Percentiles rank a stretch among this genome's conserved stretches.
Evolutionary conservation across 2,888 invertebrate species (phyloP).

Genomic region (Phasia obesa): DNA sequence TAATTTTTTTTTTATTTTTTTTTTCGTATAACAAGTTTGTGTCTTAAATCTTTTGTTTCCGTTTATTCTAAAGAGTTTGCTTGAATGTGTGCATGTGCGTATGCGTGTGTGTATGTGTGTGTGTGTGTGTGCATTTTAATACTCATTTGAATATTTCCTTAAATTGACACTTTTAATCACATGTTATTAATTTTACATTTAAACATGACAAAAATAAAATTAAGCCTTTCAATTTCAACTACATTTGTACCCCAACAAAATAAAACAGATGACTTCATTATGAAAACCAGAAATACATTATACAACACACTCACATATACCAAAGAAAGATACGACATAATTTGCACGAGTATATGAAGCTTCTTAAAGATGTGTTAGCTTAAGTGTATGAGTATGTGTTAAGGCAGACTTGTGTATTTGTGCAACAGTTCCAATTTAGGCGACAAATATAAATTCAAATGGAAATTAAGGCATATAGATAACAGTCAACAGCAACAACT

Average conservation of each 20-base stretch:
- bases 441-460: constrained; percentile 73
- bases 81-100: background rate
- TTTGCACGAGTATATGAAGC: background rate
- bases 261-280: constrained; percentile 70
- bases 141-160: constrained; percentile 68
- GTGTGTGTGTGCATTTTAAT: constrained; percentile 35
- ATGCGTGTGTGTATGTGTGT: constrained; percentile 42
- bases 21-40: constrained; percentile 50
- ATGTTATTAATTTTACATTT: constrained; percentile 71
- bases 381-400: background rate
- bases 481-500: constrained; percentile 53
- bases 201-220: constrained; percentile 55
- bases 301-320: background rate
- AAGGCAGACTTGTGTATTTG: constrained; percentile 32
- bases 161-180: constrained; percentile 71
- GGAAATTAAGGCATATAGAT: constrained; percentile 70
- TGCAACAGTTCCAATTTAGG: constrained; percentile 73
- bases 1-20: background rate
- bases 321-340: background rate
- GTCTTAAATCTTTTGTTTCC: constrained; percentile 57
- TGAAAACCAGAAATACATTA: constrained; percentile 63
- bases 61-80: background rate
- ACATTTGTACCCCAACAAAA: constrained; percentile 28
- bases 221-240: constrained; percentile 47
- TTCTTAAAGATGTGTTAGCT: background rate